Evolutionary conservation across 2,797 vertebrate species (phyloP), one percentile per base, ranked within the genome.

Genomic region (Thunnus albacares): DNA sequence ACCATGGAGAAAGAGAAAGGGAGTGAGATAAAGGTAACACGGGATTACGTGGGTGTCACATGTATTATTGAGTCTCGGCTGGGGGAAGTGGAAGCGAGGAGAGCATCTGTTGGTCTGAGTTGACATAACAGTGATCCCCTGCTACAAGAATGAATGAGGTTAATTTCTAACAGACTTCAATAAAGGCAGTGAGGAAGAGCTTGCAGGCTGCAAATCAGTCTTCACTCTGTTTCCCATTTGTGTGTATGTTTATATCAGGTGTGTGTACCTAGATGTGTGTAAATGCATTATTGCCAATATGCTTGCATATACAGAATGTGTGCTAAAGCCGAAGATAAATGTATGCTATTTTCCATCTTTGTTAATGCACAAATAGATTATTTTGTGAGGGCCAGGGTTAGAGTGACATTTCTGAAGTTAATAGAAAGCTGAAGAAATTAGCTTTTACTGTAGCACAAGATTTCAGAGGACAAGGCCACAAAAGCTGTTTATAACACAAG

Each of bases 131-230:
- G 30, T 76, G 71, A 90, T 85, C 79, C 60, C 57, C 76, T 87
- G 86, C 76, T 85, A 88, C 73, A 35, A 89, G 86, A 77, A 94
- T 91, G 84, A 94, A 94, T 92, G 78, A 84, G 76, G 58, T 81
- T 81, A 61, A 90, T 94, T 93, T 93, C 85, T 87, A 81, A 73
- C 80, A 69, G 79, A 52, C 80, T 84, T 82, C 82, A 87, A 75
- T 87, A 74, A 81, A 83, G 64, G 70, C 72, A 69, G 57, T 11
- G 33, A 87, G 68, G 67, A 85, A 71, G 74, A 83, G 82, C 68
- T 77, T 22, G 56, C 61, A 72, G 80, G 59, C 66, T 78, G 76
- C 61, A 74, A 74, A 91, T 92, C 88, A 87, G 80, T 94, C 91
- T 86, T 79, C n/a, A 30, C 57, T 45, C 57, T 26, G 52, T 69